phyloP scores from a whole-genome alignment of 2,888 invertebrate genomes.

The Labia minor region DNA sequence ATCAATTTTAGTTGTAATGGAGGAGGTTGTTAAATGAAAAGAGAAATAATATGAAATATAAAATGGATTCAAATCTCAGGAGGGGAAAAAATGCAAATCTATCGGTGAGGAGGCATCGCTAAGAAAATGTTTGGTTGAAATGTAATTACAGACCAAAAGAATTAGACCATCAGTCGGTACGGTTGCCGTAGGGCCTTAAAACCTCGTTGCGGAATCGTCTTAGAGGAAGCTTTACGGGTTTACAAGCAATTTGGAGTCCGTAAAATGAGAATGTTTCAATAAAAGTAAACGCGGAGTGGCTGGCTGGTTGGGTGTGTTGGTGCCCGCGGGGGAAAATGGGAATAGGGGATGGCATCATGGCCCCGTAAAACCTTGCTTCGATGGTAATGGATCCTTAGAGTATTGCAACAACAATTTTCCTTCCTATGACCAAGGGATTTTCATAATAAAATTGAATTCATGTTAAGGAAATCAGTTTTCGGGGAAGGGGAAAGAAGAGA shows the following conservation, averaged over 20 bases:
- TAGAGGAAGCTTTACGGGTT: slow-evolving; percentile 28
- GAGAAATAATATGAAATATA: too few relatives aligned
- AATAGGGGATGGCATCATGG: neutral
- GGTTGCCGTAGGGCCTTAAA: slow-evolving; percentile 32
- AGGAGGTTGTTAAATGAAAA: too few relatives aligned
- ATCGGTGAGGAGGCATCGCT: too few relatives aligned
- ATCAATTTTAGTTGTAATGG: too few relatives aligned
- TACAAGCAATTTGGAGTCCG: slow-evolving; percentile 46
- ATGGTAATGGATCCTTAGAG: neutral
- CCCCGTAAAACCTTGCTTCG: neutral
- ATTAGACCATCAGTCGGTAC: slow-evolving; percentile 18
- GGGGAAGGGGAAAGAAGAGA: too few relatives aligned
- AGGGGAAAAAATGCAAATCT: neutral
- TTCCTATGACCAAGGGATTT: neutral
- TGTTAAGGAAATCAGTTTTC: neutral
- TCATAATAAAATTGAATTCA: neutral
- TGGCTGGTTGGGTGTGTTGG: slow-evolving; percentile 21
- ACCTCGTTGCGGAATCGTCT: slow-evolving; percentile 32
- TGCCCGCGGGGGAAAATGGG: slow-evolving; percentile 22
- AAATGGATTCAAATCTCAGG: too few relatives aligned
- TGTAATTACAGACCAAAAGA: slow-evolving; percentile 17
- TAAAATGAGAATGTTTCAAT: slow-evolving; percentile 40
- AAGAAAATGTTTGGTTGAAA: neutral
- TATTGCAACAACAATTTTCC: neutral
- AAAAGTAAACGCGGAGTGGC: slow-evolving; percentile 23